phyloP scores from a whole-genome alignment of 1,140 invertebrate genomes.

The Drosophila mauritiana region DNA sequence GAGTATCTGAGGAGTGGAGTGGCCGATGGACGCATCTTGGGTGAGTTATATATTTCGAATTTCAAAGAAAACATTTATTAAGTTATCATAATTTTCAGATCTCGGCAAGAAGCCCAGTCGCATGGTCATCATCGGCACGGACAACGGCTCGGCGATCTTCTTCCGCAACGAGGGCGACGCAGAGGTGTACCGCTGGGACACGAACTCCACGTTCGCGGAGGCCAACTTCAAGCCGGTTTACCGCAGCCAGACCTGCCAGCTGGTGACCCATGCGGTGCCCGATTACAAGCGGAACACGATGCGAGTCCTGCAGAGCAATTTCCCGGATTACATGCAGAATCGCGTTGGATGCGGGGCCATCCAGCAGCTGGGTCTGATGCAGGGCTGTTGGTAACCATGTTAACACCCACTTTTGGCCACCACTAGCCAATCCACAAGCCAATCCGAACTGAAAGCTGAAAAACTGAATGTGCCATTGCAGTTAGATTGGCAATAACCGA shows the following conservation, averaged over 20 bases:
- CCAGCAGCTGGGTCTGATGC: constrained; percentile 86
- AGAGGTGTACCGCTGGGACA: constrained; percentile 88
- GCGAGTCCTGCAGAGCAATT: constrained; percentile 87
- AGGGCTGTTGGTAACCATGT: constrained; percentile 78
- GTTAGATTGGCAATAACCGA: constrained; percentile 38
- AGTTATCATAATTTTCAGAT: constrained; percentile 60
- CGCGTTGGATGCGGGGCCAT: constrained; percentile 87
- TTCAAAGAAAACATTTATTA: too few relatives aligned
- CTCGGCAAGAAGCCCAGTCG: constrained; percentile 86
- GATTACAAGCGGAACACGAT: constrained; percentile 86
- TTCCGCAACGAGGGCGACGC: constrained; percentile 87
- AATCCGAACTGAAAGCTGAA: constrained; percentile 20
- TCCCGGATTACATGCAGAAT: constrained; percentile 87
- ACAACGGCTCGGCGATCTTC: constrained; percentile 87
- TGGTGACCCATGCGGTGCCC: constrained; percentile 86
- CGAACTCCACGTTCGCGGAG: constrained; percentile 86
- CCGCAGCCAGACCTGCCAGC: constrained; percentile 85
- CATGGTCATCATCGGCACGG: constrained; percentile 87
- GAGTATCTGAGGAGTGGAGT: constrained; percentile 86
- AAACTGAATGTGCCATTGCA: constrained; percentile 49
- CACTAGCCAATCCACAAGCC: not conserved
- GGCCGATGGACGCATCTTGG: constrained; percentile 85
- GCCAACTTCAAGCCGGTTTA: constrained; percentile 86
- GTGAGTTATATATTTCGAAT: constrained; percentile 51
- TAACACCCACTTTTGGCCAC: not conserved